phyloP scores from a whole-genome alignment of 2,888 invertebrate genomes.

The Alviniconcha strummeri region DNA sequence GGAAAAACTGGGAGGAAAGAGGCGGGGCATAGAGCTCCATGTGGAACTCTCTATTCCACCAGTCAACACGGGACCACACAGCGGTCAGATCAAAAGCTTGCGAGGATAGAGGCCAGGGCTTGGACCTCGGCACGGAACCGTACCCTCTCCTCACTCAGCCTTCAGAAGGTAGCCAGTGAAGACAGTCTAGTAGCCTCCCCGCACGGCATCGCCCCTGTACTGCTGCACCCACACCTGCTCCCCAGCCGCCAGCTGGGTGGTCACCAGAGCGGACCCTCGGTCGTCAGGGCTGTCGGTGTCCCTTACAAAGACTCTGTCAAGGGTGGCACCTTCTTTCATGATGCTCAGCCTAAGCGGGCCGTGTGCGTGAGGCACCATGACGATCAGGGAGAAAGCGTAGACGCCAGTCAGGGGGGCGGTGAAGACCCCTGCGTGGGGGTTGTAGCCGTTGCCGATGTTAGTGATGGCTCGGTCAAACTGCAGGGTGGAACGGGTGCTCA shows the following conservation, averaged over 20 bases:
- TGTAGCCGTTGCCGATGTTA: too few relatives aligned
- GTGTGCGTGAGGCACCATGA: not conserved
- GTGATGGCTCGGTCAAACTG: too few relatives aligned
- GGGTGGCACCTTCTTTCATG: not conserved
- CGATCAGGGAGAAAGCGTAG: not conserved
- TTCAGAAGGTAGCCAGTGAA: slow-evolving; percentile 3
- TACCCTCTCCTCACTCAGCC: not conserved
- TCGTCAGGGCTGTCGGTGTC: not conserved
- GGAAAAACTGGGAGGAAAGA: too few relatives aligned
- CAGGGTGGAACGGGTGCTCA: too few relatives aligned
- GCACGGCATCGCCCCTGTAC: not conserved
- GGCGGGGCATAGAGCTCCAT: too few relatives aligned
- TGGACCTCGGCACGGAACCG: too few relatives aligned
- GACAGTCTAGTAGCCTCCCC: not conserved
- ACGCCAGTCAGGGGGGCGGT: not conserved
- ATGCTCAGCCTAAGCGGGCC: not conserved
- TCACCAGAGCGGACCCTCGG: not conserved
- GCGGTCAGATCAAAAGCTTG: too few relatives aligned
- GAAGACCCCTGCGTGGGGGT: not conserved
- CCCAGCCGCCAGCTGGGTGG: not conserved
- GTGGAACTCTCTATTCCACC: too few relatives aligned
- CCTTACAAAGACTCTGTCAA: not conserved
- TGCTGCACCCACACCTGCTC: not conserved
- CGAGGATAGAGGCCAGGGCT: too few relatives aligned
- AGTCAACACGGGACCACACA: too few relatives aligned